Conservation (phyloP, 64 coral and sea anemone species). For the Astreopora myriophthalma region DNA sequence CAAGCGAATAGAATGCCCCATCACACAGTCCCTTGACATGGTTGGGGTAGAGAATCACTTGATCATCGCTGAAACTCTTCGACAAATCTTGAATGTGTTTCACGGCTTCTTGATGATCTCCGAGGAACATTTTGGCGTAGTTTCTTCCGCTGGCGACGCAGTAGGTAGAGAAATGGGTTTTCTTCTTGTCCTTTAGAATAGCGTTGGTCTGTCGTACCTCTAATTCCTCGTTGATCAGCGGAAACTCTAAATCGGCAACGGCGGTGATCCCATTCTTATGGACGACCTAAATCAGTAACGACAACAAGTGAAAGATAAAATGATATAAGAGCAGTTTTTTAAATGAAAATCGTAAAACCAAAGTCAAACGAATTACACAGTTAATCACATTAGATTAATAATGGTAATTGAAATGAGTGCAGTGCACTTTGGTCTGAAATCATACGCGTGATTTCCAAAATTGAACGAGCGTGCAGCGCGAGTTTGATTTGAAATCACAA, state of each 20-base stretch:
- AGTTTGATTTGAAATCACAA: too few species aligned
- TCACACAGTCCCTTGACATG: conserved; percentile 2
- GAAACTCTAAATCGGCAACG: conserved; percentile 23
- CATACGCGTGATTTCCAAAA: too few species aligned
- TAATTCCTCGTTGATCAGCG: neutral
- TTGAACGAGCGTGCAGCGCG: too few species aligned
- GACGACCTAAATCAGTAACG: neutral
- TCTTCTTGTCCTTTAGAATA: neutral
- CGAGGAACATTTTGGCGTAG: neutral
- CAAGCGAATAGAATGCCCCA: neutral
- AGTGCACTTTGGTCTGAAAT: too few species aligned
- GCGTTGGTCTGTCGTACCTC: neutral
- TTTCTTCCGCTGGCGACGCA: neutral
- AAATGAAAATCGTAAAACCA: too few species aligned
- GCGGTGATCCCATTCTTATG: conserved; percentile 1
- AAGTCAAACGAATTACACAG: too few species aligned
- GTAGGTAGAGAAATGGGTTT: neutral
- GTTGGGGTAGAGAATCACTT: conserved; percentile 2
- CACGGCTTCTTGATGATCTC: neutral
- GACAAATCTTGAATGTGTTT: neutral
- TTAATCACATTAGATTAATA: too few species aligned
- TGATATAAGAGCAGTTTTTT: too few species aligned
- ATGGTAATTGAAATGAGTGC: too few species aligned
- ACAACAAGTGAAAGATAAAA: too few species aligned
- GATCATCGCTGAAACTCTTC: neutral